phyloP scores from a whole-genome alignment of 2,888 invertebrate genomes.

The Biston betularia region DNA sequence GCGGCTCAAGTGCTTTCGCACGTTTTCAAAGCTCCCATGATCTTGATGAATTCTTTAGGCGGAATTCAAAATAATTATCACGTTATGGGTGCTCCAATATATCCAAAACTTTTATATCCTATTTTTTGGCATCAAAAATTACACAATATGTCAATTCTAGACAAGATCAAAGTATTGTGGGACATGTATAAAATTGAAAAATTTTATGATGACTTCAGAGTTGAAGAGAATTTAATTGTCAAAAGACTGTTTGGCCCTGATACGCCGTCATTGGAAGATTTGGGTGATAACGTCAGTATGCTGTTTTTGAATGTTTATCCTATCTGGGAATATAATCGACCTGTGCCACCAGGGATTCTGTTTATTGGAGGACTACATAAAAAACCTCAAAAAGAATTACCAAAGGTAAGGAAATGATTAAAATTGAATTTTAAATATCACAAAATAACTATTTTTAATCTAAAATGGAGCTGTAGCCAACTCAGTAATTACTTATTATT shows the following conservation, averaged over 20 bases:
- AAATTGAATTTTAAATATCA: not conserved
- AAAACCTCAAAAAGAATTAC: slow-evolving; percentile 63
- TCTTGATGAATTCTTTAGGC: slow-evolving; percentile 57
- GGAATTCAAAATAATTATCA: slow-evolving; percentile 38
- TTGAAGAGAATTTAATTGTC: slow-evolving; percentile 37
- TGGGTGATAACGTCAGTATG: slow-evolving; percentile 61
- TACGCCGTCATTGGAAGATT: slow-evolving; percentile 46
- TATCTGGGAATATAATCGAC: slow-evolving; percentile 61
- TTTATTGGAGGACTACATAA: slow-evolving; percentile 73
- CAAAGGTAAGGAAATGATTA: slow-evolving; percentile 56
- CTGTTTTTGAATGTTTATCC: slow-evolving; percentile 72
- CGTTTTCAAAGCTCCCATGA: slow-evolving; percentile 54
- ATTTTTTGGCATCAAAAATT: slow-evolving; percentile 19
- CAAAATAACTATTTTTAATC: no score
- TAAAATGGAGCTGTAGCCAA: no score
- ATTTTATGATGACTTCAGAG: not conserved
- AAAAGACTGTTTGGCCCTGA: slow-evolving; percentile 51
- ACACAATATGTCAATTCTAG: slow-evolving; percentile 30
- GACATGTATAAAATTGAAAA: slow-evolving; percentile 3
- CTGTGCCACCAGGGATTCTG: slow-evolving; percentile 68
- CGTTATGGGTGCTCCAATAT: slow-evolving; percentile 44
- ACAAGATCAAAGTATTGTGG: slow-evolving; percentile 45
- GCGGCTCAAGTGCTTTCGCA: slow-evolving; percentile 48
- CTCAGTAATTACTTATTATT: no score
- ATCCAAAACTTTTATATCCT: slow-evolving; percentile 47